Evolutionary conservation across 2,113 vertebrate genomes (phyloP).

Genomic region (Microcebus tavaratra): DNA sequence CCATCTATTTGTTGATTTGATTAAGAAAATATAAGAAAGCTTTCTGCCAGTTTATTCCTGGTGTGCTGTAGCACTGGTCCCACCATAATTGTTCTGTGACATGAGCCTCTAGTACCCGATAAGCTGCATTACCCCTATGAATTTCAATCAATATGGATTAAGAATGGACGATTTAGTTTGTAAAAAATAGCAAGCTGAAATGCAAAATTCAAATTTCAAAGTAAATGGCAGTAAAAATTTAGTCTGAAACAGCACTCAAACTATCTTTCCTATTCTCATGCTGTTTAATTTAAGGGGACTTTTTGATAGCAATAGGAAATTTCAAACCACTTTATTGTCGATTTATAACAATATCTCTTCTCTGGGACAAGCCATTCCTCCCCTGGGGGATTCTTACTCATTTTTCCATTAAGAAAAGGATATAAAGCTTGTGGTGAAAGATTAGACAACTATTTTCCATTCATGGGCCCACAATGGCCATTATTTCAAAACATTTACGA

Average conservation of each 20-base stretch:
- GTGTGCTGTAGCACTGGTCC: not conserved
- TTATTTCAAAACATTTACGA: not conserved
- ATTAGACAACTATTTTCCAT: not conserved
- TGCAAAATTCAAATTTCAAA: conserved; percentile 3
- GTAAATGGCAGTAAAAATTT: not conserved
- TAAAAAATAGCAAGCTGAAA: not conserved
- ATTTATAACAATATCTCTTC: not conserved
- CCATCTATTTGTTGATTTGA: not conserved
- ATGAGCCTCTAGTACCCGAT: not conserved
- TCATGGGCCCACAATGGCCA: not conserved
- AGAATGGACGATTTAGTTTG: not conserved
- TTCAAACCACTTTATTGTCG: not conserved
- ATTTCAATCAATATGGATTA: not conserved
- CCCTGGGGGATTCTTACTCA: not conserved
- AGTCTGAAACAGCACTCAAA: not conserved
- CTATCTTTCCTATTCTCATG: not conserved
- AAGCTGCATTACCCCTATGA: not conserved
- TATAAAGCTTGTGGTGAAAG: not conserved
- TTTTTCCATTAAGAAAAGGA: not conserved
- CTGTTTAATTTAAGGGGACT: not conserved
- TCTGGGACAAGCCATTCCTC: not conserved
- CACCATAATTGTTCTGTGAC: not conserved
- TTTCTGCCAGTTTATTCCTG: not conserved
- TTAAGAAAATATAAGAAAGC: not conserved
- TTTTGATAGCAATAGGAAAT: not conserved